Evolutionary conservation across 2,888 invertebrate genomes (phyloP).

Genomic region (Monoplex corrugatus): DNA sequence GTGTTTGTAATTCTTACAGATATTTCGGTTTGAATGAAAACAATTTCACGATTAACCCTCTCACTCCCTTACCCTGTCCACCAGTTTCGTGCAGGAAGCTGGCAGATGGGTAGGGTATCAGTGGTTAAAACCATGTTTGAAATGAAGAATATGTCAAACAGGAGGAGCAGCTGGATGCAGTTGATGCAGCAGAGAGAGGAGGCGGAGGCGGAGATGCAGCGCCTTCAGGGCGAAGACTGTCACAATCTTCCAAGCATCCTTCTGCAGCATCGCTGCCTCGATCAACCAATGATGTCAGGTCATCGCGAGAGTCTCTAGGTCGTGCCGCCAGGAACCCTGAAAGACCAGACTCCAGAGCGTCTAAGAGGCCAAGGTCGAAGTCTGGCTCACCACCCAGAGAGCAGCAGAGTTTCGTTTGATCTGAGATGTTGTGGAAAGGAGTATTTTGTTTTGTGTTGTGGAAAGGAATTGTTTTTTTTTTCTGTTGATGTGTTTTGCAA

Average conservation of each 20-base stretch:
- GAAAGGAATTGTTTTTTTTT: background rate
- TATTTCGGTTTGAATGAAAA: too few relatives aligned
- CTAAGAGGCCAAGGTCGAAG: conserved; percentile 35
- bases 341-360: conserved; percentile 8
- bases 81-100: too few relatives aligned
- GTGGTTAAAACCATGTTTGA: too few relatives aligned
- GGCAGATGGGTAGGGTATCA: too few relatives aligned
- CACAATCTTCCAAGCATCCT: background rate
- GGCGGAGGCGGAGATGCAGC: background rate
- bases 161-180: background rate
- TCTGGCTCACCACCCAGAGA: conserved; percentile 41
- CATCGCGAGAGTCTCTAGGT: conserved; percentile 33
- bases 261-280: background rate
- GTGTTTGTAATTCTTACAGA: too few relatives aligned
- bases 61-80: too few relatives aligned
- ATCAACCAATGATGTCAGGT: background rate
- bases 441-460: background rate
- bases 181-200: background rate
- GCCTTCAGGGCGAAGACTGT: background rate
- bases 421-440: background rate
- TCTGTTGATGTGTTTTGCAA: too few relatives aligned
- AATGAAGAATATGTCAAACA: too few relatives aligned
- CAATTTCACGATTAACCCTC: too few relatives aligned
- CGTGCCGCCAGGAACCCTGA: background rate
- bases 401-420: conserved; percentile 30